Conservation (phyloP, 2,113 vertebrate genomes). For the Tautogolabrus adspersus region DNA sequence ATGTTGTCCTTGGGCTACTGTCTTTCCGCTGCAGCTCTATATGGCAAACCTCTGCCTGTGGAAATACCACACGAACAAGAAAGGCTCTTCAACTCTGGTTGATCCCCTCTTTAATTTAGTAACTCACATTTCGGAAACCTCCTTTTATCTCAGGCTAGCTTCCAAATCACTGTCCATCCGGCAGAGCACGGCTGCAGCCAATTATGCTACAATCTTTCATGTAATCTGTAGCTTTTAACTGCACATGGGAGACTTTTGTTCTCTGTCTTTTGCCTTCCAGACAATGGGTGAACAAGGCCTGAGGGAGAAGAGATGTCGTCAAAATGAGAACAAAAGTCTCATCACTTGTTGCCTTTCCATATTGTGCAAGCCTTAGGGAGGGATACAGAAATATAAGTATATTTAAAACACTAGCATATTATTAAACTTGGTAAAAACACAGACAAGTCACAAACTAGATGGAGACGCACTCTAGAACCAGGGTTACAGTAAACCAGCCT, state of each 20-base stretch:
- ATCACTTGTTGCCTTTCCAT: neutral
- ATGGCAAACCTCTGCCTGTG: neutral
- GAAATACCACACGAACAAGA: neutral
- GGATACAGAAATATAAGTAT: neutral
- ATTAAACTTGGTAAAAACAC: neutral
- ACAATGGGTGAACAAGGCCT: neutral
- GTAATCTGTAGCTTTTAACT: slow-evolving; percentile 41
- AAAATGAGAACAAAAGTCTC: slow-evolving; percentile 23
- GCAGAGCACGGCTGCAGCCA: slow-evolving; percentile 27
- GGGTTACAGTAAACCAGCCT: no score
- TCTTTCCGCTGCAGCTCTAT: neutral
- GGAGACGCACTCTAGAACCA: no score
- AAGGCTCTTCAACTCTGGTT: neutral
- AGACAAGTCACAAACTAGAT: neutral
- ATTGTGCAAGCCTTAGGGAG: neutral
- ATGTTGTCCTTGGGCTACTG: neutral
- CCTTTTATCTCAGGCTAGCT: slow-evolving; percentile 19
- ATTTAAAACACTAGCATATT: neutral
- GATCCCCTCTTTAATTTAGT: neutral
- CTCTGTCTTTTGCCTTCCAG: slow-evolving; percentile 23
- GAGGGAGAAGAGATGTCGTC: slow-evolving; percentile 6
- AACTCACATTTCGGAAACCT: slow-evolving; percentile 15
- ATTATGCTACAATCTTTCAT: slow-evolving; percentile 38
- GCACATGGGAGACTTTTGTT: slow-evolving; percentile 20
- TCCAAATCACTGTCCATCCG: slow-evolving; percentile 15